Conservation (phyloP, 2,113 vertebrate genomes). For the Microtus richardsoni region DNA sequence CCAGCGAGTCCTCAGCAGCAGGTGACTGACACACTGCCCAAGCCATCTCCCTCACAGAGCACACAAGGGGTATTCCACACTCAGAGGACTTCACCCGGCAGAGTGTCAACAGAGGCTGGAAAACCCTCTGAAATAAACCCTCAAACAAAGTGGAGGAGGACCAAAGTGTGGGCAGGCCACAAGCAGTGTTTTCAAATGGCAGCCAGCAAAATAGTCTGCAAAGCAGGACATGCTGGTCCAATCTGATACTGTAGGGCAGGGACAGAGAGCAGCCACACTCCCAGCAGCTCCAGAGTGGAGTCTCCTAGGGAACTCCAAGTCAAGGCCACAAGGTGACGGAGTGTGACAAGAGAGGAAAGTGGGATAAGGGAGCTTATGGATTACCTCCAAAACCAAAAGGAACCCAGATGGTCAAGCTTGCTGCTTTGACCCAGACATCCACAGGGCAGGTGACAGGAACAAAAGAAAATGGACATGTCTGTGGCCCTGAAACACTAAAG, state of each 20-base stretch:
- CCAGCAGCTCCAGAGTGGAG: not conserved
- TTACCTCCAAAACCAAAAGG: not conserved
- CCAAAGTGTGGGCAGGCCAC: not conserved
- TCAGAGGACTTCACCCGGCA: not conserved
- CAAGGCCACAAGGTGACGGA: not conserved
- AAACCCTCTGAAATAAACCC: not conserved
- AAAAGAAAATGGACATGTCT: not conserved
- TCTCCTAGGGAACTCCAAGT: not conserved
- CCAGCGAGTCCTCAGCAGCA: not conserved
- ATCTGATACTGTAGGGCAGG: accelerated
- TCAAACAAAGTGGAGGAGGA: not conserved
- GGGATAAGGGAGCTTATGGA: not conserved
- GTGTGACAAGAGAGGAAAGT: not conserved
- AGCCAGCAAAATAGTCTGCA: accelerated
- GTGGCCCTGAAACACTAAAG: not conserved
- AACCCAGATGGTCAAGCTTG: not conserved
- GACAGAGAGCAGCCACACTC: not conserved
- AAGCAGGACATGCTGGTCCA: accelerated
- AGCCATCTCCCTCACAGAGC: not conserved
- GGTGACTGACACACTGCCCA: not conserved
- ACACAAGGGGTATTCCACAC: accelerated
- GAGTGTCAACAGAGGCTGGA: not conserved
- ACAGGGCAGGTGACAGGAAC: not conserved
- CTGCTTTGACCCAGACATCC: not conserved
- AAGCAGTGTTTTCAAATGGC: not conserved